Conservation (phyloP, 2,113 vertebrate genomes). For the Pao palembangensis region DNA sequence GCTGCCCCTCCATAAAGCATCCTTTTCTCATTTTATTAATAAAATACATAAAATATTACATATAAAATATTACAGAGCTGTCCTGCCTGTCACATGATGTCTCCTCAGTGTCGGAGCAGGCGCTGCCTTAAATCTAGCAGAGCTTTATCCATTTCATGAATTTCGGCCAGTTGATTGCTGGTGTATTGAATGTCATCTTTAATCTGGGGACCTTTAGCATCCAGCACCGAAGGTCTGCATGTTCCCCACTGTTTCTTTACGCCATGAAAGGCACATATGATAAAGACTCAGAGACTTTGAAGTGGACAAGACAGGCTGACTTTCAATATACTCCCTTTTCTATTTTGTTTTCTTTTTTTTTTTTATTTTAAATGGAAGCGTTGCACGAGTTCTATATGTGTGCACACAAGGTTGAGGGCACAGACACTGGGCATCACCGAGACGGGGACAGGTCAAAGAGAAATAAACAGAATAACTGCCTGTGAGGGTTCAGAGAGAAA, state of each 20-base stretch:
- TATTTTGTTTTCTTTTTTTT: constrained; percentile 19
- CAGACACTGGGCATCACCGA: constrained; percentile 31
- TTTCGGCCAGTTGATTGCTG: constrained; percentile 13
- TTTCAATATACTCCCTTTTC: constrained; percentile 42
- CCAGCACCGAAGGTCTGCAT: constrained; percentile 48
- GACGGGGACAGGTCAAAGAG: constrained; percentile 73
- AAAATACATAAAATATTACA: too few species aligned
- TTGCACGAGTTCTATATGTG: constrained; percentile 4
- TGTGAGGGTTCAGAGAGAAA: constrained; percentile 46
- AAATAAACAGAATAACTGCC: constrained; percentile 75
- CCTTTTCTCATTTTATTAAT: too few species aligned
- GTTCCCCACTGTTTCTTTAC: constrained; percentile 60
- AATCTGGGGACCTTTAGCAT: constrained; percentile 60
- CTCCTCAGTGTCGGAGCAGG: constrained; percentile 3
- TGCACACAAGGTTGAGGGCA: constrained; percentile 36
- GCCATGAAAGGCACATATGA: constrained; percentile 70
- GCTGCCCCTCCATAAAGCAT: too few species aligned
- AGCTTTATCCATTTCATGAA: constrained; percentile 10
- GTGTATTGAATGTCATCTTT: constrained; percentile 61
- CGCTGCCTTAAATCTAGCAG: background rate
- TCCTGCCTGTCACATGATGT: background rate
- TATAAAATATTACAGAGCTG: too few species aligned
- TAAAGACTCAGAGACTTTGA: constrained; percentile 63
- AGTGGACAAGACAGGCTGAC: constrained; percentile 54
- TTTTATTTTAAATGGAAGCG: constrained; percentile 27